phyloP scores from a whole-genome alignment of 2,888 invertebrate species.

The Acleris emargana region DNA sequence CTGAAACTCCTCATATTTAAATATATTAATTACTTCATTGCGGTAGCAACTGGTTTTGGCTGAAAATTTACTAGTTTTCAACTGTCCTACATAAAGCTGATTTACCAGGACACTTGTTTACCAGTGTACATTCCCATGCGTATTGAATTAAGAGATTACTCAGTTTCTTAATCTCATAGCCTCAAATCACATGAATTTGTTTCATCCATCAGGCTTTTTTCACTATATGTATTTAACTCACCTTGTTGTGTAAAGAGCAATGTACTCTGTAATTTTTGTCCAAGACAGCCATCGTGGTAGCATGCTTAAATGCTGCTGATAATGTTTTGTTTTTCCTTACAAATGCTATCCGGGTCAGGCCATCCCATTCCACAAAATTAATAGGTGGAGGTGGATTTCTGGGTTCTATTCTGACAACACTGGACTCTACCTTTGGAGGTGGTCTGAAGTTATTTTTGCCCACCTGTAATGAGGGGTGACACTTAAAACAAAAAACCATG shows the following conservation, averaged over 20 bases:
- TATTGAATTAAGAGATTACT: neutral
- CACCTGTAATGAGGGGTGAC: conserved; percentile 83
- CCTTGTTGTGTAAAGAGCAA: conserved; percentile 92
- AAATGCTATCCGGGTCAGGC: conserved; percentile 96
- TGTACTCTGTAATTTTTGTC: conserved; percentile 96
- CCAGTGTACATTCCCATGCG: no score
- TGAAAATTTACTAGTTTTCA: no score
- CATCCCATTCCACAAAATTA: conserved; percentile 99
- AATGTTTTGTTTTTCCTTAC: conserved; percentile 98
- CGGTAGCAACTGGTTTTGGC: no score
- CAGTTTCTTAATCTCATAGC: neutral
- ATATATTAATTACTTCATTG: no score
- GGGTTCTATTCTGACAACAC: conserved; percentile 98
- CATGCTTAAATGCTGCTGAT: conserved; percentile 93
- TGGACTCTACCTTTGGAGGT: conserved; percentile 99
- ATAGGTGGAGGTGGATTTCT: conserved; percentile 98
- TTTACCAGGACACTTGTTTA: no score
- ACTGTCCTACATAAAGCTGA: no score
- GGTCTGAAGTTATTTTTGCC: conserved; percentile 99
- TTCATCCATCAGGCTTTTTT: neutral
- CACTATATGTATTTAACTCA: conserved; percentile 39
- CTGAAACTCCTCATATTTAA: no score
- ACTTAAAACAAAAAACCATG: neutral
- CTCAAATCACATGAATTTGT: neutral
- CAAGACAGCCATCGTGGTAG: conserved; percentile 91